phyloP scores from a whole-genome alignment of 2,888 invertebrate genomes.

The Romanomermis culicivorax region DNA sequence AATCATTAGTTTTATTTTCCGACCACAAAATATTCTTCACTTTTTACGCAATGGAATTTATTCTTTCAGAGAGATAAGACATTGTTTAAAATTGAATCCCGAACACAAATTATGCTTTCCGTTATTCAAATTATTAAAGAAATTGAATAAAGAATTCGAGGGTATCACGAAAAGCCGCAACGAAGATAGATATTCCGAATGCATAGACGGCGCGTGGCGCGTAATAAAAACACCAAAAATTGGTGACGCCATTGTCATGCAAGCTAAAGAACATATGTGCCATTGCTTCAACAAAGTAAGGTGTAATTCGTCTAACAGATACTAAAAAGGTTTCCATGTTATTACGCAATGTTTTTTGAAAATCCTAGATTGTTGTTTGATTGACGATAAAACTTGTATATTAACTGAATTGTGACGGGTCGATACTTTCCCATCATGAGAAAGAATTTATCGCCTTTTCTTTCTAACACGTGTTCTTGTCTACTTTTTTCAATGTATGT shows the following conservation, averaged over 20 bases:
- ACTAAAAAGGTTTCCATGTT: background rate
- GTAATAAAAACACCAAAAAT: conserved; percentile 46
- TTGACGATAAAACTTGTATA: too few species aligned
- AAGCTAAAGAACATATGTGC: conserved; percentile 56
- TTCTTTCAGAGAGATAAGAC: conserved; percentile 55
- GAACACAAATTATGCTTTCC: conserved; percentile 89
- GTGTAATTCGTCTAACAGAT: background rate
- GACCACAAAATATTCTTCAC: too few species aligned
- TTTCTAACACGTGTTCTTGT: too few species aligned
- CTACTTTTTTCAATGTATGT: too few species aligned
- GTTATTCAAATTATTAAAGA: conserved; percentile 83
- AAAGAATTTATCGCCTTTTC: too few species aligned
- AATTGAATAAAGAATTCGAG: conserved; percentile 45
- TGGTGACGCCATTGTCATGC: conserved; percentile 32
- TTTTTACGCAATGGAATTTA: conserved; percentile 6
- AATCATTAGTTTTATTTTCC: too few species aligned
- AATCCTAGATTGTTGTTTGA: too few species aligned
- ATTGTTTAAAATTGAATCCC: conserved; percentile 86
- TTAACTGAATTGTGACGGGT: too few species aligned
- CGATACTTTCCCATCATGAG: too few species aligned
- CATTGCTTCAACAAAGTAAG: conserved; percentile 41
- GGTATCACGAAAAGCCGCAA: conserved; percentile 34
- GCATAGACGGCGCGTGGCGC: conserved; percentile 45
- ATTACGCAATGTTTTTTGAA: too few species aligned
- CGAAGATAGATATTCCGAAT: conserved; percentile 41